Percentiles rank a stretch among this genome's conserved stretches.
Evolutionary conservation across 2,113 vertebrate genomes (phyloP).

Genomic region (Eupsittula cactorum): DNA sequence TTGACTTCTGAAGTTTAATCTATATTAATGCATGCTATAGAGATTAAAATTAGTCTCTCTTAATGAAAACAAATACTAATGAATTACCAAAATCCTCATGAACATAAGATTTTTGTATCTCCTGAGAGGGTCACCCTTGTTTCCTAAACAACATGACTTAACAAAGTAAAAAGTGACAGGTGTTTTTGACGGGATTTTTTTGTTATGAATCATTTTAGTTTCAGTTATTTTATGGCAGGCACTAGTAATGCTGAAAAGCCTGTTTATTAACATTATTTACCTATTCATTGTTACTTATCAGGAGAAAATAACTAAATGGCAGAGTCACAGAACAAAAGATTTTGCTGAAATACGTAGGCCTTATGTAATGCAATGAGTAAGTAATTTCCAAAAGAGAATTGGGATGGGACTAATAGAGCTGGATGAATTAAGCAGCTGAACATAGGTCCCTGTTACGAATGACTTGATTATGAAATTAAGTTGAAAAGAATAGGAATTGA

Average conservation of each 20-base stretch:
- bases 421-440: background rate
- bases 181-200: background rate
- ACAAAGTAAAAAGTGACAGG: background rate
- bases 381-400: background rate
- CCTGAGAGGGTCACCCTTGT: background rate
- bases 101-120: background rate
- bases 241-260: background rate
- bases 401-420: background rate
- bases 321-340: background rate
- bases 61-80: background rate
- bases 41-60: background rate
- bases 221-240: background rate
- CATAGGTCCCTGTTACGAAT: background rate
- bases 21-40: background rate
- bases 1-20: background rate
- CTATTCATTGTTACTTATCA: background rate
- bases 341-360: background rate
- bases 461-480: background rate
- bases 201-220: background rate
- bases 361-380: background rate
- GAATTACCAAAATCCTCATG: background rate
- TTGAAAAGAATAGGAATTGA: background rate
- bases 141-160: conserved; percentile 9
- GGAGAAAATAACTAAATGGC: background rate
- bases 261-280: background rate